These are phyloP conservation scores for Drosophila watanabei DNA, from an alignment of 1,140 invertebrate genomes.

Conservation along the genomic window DNA sequence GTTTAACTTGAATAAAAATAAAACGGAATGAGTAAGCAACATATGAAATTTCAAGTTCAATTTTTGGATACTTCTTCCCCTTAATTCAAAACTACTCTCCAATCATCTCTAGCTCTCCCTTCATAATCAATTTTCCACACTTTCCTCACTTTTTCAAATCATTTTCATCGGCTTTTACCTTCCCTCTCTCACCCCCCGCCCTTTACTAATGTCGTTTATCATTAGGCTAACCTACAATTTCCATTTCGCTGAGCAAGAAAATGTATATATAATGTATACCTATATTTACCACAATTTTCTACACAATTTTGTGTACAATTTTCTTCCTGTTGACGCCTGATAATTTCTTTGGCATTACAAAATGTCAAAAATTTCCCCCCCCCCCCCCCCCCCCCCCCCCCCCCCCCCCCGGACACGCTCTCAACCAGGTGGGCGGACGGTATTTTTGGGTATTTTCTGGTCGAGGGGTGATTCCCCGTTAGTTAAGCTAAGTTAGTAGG, in stretches of 20 bases:
- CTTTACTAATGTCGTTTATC: constrained; percentile 77
- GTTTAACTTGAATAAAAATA: not conserved
- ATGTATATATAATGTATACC: constrained; percentile 40
- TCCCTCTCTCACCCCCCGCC: not conserved
- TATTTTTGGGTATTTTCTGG: constrained; percentile 16
- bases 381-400: no score
- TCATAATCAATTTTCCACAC: constrained; percentile 9
- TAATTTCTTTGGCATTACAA: constrained; percentile 79
- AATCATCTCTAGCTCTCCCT: constrained; percentile 28
- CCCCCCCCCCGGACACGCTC: constrained; percentile 69
- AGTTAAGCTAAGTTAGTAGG: constrained; percentile 60
- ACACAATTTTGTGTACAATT: constrained; percentile 43
- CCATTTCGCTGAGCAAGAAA: constrained; percentile 24
- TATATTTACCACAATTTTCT: constrained; percentile 51
- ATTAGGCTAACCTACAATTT: constrained; percentile 66
- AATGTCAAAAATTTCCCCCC: constrained; percentile 85
- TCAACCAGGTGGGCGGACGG: constrained; percentile 41
- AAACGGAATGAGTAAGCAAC: not conserved
- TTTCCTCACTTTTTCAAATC: constrained; percentile 16
- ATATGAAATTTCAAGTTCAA: not conserved
- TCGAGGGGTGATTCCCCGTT: constrained; percentile 33
- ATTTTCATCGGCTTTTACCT: constrained; percentile 5
- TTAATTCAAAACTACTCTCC: constrained; percentile 23
- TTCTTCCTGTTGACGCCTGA: constrained; percentile 81
- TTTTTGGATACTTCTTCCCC: not conserved